Evolutionary conservation across 2,888 invertebrate species (phyloP), one percentile per base, ranked within the genome.

Genomic region (Standfussiana lucernea): DNA sequence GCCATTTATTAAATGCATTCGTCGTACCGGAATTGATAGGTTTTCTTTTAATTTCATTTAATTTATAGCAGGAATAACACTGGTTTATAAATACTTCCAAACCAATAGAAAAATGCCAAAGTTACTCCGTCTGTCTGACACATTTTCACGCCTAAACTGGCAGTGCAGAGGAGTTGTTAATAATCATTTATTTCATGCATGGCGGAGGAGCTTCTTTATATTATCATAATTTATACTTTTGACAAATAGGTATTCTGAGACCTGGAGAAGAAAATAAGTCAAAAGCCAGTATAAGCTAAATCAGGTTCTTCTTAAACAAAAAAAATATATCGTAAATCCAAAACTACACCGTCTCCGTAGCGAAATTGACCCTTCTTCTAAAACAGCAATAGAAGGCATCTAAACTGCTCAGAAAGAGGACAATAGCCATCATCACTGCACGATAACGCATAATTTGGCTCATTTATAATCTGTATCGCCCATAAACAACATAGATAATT

Each of bases 361-460:
- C 13, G n/a, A 47, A 81, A 85, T 74, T 18, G 45, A 67, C 75
- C 78, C 45, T 62, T 53, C 24, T n/a, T 40, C 10, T 18, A 47
- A 82, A 53, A 69, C 64, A n/a, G 37, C 78, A 73, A 77, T 83
- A 82, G 77, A 81, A 81, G 11, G 11, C 62, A 40, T 42, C 0
- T 69, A 72, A 72, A 81, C 45, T 40, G 24, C 56, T 50, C 40
- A 28, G 68, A 82, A 85, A 53, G 75, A 80, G 75, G 24, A 65
- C 72, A 73, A 84, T 77, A 66, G 61, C 77, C 62, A 59, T 77
- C 53, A 77, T 84, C 59, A 50, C 11, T 40, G 64, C 28, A 62
- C 75, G 47, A 80, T 86, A 75, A 83, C 66, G 75, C 53, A 80
- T 80, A 86, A 82, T 83, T 75, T 64, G 71, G 37, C 68, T 75